Percentiles rank a stretch among this genome's conserved stretches.
These are phyloP conservation scores for Trididemnum nubilum DNA, from an alignment of 23 tunicate species.

Conservation along the genomic window DNA sequence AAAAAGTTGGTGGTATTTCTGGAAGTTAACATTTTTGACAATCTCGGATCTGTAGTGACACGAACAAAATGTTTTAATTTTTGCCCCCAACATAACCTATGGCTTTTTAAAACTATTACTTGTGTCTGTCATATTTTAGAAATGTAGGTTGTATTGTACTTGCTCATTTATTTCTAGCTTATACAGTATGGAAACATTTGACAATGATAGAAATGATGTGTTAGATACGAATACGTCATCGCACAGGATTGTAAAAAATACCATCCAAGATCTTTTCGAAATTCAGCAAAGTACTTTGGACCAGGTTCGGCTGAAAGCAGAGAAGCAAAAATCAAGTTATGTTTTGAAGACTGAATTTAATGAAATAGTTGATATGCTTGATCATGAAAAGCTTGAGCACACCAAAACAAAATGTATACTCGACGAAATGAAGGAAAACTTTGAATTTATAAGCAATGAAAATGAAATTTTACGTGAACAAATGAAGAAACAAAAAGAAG, in stretches of 20 bases:
- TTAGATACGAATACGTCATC: constrained; percentile 13
- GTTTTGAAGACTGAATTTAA: constrained; percentile 54
- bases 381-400: constrained; percentile 66
- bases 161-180: too few relatives aligned
- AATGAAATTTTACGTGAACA: constrained; percentile 62
- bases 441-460: constrained; percentile 46
- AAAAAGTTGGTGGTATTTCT: too few relatives aligned
- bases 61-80: too few relatives aligned
- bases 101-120: too few relatives aligned
- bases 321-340: constrained; percentile 60
- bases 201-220: too few relatives aligned
- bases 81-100: too few relatives aligned
- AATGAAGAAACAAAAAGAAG: constrained; percentile 47
- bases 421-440: constrained; percentile 52
- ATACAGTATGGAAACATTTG: too few relatives aligned
- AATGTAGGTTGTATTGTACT: too few relatives aligned
- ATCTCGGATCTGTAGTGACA: too few relatives aligned
- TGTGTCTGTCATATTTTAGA: too few relatives aligned
- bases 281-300: constrained; percentile 57
- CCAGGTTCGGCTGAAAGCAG: constrained; percentile 39
- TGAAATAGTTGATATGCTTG: constrained; percentile 23
- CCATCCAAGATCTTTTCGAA: constrained; percentile 64
- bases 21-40: too few relatives aligned
- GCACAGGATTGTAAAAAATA: constrained; percentile 54
- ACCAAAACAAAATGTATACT: constrained; percentile 68